These are phyloP conservation scores for Limnephilus marmoratus DNA, from an alignment of 2,888 invertebrate genomes.

Conservation along the genomic window DNA sequence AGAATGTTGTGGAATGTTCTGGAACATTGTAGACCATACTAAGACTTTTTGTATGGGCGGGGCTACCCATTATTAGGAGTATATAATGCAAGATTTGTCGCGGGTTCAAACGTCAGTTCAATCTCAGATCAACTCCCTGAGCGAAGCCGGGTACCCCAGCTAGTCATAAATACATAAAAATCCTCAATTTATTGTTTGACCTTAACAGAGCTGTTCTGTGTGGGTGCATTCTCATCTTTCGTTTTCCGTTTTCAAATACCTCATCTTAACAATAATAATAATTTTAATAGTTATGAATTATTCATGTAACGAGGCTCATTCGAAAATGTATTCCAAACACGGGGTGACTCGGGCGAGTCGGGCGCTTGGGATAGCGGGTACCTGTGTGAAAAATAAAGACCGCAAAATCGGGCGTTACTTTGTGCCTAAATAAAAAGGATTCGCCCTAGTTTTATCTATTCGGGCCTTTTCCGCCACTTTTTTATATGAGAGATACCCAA, in stretches of 20 bases:
- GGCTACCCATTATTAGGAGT: too few species aligned
- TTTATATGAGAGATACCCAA: neutral
- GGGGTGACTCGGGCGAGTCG: neutral
- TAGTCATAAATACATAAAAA: too few species aligned
- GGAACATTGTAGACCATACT: too few species aligned
- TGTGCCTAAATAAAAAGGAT: constrained; percentile 31
- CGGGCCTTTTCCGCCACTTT: neutral
- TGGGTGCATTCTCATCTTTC: neutral
- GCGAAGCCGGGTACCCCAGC: too few species aligned
- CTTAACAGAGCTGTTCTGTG: neutral
- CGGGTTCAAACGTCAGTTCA: too few species aligned
- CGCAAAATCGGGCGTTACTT: neutral
- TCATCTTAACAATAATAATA: constrained; percentile 28
- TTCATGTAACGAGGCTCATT: constrained; percentile 42
- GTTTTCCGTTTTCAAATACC: constrained; percentile 11
- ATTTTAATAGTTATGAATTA: constrained; percentile 47
- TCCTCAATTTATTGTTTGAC: neutral
- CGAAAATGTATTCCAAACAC: constrained; percentile 46
- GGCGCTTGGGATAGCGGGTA: neutral
- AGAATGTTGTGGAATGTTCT: too few species aligned
- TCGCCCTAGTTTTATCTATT: constrained; percentile 5
- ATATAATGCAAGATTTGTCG: too few species aligned
- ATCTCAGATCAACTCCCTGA: too few species aligned
- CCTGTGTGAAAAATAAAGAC: constrained; percentile 29
- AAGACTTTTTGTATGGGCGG: too few species aligned